These are phyloP conservation scores for Mythimna ferrago DNA, from an alignment of 2,888 invertebrate species.

Conservation along the genomic window DNA sequence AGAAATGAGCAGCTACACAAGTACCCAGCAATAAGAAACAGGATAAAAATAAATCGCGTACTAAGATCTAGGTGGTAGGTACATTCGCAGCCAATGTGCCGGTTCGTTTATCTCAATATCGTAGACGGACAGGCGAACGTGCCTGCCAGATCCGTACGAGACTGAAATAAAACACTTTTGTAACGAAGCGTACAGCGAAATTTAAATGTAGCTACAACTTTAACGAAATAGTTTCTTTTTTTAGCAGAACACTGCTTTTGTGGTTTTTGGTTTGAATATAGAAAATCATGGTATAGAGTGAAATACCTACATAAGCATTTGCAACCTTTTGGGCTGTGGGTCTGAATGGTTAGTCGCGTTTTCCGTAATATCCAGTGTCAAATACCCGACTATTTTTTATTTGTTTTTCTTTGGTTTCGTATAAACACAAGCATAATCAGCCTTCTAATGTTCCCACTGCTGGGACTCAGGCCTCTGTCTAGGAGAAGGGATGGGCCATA, in stretches of 20 bases:
- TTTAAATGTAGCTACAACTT: conserved; percentile 48
- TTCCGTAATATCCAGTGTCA: no score
- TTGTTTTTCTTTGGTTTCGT: no score
- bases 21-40: conserved; percentile 11
- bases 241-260: conserved; percentile 2
- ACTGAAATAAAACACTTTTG: conserved; percentile 73
- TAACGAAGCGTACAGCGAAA: conserved; percentile 54
- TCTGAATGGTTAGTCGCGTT: neutral
- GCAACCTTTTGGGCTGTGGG: neutral
- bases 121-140: conserved; percentile 75
- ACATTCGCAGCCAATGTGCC: conserved; percentile 73
- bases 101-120: conserved; percentile 88
- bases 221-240: conserved; percentile 29
- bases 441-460: no score
- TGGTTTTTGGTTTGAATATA: neutral
- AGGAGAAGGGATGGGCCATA: no score
- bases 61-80: conserved; percentile 45
- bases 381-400: no score
- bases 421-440: no score
- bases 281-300: neutral
- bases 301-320: neutral
- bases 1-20: neutral
- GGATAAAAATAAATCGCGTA: conserved; percentile 54
- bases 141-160: conserved; percentile 68
- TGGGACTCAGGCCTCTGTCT: no score